phyloP scores from a whole-genome alignment of 1,140 invertebrate species.

The Drosophila miranda region DNA sequence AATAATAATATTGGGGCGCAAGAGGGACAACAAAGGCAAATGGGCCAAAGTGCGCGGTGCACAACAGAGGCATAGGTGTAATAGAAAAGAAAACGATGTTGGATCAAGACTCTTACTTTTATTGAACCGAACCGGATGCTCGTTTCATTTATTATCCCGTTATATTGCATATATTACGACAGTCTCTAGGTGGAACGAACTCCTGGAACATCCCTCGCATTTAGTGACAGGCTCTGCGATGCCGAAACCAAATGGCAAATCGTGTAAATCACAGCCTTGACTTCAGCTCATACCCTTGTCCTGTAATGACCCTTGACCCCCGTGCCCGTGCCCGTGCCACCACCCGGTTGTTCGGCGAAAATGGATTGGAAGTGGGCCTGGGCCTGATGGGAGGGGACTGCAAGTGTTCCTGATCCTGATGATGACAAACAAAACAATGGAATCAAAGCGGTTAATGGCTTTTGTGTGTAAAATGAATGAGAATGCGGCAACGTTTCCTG shows the following conservation, averaged over 20 bases:
- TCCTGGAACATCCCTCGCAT: not conserved
- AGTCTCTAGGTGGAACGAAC: not conserved
- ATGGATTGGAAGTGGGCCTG: conserved; percentile 2
- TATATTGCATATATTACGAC: too few relatives aligned
- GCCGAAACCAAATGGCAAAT: conserved; percentile 43
- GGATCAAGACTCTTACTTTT: too few relatives aligned
- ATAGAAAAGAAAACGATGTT: too few relatives aligned
- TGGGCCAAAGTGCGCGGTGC: conserved; percentile 50
- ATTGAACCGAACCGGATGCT: too few relatives aligned
- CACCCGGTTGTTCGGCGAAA: conserved; percentile 6
- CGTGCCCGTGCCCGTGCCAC: conserved; percentile 1
- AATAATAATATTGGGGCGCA: conserved; percentile 76
- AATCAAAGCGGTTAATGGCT: conserved; percentile 80
- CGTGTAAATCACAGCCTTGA: conserved; percentile 54
- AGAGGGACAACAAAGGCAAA: conserved; percentile 43
- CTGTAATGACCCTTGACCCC: conserved; percentile 27
- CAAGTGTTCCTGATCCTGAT: conserved; percentile 53
- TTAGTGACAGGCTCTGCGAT: conserved; percentile 25
- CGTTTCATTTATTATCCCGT: too few relatives aligned
- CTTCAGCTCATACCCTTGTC: conserved; percentile 41
- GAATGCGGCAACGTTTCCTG: conserved; percentile 72
- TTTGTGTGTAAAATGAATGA: conserved; percentile 79
- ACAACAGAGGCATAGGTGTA: too few relatives aligned
- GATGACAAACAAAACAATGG: conserved; percentile 80
- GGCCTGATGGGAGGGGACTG: not conserved